Evolutionary conservation across 2,113 vertebrate genomes (phyloP).

Genomic region (Bos javanicus): DNA sequence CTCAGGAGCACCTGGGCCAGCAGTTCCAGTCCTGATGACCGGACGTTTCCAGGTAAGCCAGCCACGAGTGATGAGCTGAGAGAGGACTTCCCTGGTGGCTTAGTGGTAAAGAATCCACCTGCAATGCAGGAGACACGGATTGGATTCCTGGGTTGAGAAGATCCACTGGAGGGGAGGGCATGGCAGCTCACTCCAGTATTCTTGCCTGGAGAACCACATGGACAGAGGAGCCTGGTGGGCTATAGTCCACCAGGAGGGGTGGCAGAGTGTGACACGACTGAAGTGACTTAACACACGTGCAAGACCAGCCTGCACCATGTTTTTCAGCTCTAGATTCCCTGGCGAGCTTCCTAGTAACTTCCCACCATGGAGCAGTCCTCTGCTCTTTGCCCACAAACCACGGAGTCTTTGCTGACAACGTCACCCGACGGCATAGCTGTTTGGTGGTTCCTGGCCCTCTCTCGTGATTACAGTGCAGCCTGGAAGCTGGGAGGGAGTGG

Average conservation of each 20-base stretch:
- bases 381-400: constrained; percentile 35
- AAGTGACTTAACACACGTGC: accelerated
- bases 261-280: not conserved
- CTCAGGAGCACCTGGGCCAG: constrained; percentile 83
- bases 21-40: constrained; percentile 80
- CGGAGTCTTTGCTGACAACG: not conserved
- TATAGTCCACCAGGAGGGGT: not conserved
- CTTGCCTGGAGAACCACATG: not conserved
- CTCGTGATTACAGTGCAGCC: not conserved
- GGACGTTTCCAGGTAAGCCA: constrained; percentile 80
- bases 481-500: not conserved
- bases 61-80: accelerated
- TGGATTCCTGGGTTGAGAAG: not conserved
- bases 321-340: not conserved
- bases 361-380: not conserved
- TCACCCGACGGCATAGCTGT: not conserved
- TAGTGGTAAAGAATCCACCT: not conserved
- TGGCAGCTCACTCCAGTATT: not conserved
- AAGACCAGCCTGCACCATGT: too few species aligned
- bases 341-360: not conserved
- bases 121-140: not conserved
- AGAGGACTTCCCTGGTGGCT: not conserved
- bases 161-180: not conserved
- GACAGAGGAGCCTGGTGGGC: not conserved
- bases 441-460: not conserved